These are phyloP conservation scores for Brienomyrus brachyistius DNA, from an alignment of 2,113 vertebrate species.

Conservation along the genomic window DNA sequence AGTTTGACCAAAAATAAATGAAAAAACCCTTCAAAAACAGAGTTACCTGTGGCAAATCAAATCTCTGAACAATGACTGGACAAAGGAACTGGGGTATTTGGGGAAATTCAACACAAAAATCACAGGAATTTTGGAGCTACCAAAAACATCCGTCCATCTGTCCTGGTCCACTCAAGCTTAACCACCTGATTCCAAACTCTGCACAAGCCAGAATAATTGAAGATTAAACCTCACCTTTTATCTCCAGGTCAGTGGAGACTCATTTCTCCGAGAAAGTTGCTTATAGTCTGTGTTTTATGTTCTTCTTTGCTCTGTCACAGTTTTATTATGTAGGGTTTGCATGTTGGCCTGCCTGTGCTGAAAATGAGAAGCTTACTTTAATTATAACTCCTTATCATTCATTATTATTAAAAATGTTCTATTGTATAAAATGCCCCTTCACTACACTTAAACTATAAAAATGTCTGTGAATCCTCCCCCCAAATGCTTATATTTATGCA, in stretches of 20 bases:
- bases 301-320: slow-evolving; percentile 14
- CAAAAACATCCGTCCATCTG: background rate
- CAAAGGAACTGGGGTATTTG: background rate
- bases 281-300: slow-evolving; percentile 40
- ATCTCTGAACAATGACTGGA: background rate
- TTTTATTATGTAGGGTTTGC: slow-evolving; percentile 52
- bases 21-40: background rate
- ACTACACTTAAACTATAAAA: background rate
- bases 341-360: background rate
- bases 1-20: background rate
- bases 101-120: background rate
- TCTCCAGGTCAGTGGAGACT: slow-evolving; percentile 46
- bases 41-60: background rate
- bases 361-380: background rate
- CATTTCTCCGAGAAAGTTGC: slow-evolving; percentile 38
- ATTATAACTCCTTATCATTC: background rate
- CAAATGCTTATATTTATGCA: background rate
- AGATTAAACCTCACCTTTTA: slow-evolving; percentile 50
- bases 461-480: background rate
- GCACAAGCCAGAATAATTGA: slow-evolving; percentile 33
- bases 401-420: background rate
- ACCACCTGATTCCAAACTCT: slow-evolving; percentile 26
- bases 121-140: background rate
- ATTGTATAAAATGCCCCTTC: background rate
- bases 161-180: background rate